Base-by-base conservation (phyloP, 2,888 invertebrate species). In the Hydroisotoma schaefferi region DNA sequence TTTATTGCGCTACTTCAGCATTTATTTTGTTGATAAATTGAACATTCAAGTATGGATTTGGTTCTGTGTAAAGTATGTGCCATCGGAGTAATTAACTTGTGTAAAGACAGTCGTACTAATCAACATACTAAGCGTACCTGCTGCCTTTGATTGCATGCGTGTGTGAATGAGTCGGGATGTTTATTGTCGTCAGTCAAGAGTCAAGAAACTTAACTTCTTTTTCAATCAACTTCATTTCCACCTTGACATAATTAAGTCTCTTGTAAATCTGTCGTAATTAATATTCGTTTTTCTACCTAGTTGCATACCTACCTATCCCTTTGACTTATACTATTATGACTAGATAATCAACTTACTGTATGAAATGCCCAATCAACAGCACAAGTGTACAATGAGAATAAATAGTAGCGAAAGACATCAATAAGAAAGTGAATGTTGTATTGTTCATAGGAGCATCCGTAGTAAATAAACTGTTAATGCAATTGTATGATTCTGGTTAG, bases 211-310 rank as follows among this genome's bases (percentile, higher is more conserved):
- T 15, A 10, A 43, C 12, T 43, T 43, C 43, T 18, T 18, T 18
- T 6, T 33, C 25, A 46, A 46, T 46, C 46, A 46, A 23, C 46
- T 18, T 37, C 38, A 5, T 37, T 52, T 4, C 20, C 52, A 52
- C 53, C 53, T 53, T 53, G 53, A 53, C 53, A 53, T 53, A 53
- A 53, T 53, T 53, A 53, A 53, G 33, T 27, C 33, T 29, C 20
- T 52, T 29, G 37, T 12, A 37, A 22, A 52, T 26, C 49, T 37
- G 33, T 52, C 52, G 22, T 37, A 52, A 37, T 52, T 52, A 52
- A 52, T 52, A 52, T 52, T 52, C 22, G 25, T 20, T 2, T 52
- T 37, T 52, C 12, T 37, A 43, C 18, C 18, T 43, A n/a, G 12
- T 43, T 43, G 6, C 43, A 43, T 12, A 12, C 43, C 8, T 18